Evolutionary conservation across 2,797 vertebrate genomes (phyloP), one percentile per base, ranked within the genome.

Genomic region (Novumbra hubbsi): DNA sequence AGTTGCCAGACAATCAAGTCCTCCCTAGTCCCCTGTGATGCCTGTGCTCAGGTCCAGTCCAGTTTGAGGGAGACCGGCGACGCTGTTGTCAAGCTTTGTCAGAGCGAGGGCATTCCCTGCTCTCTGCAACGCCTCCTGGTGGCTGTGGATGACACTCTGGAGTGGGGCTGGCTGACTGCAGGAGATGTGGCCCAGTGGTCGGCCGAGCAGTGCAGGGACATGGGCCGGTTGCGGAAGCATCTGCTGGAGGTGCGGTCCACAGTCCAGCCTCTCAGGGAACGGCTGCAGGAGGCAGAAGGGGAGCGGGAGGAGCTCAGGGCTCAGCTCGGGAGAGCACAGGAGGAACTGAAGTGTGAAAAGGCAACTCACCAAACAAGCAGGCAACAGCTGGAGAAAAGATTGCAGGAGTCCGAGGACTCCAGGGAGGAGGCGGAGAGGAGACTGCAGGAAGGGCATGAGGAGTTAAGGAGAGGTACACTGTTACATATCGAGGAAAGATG

Each of bases 41-140:
- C 89, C 0, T 99, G 97, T 15, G 76, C 87, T 72, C 83, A 86
- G 0, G 84, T 94, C 17, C 97, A 97, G 82, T 85, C 84, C 12
- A 80, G 89, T 81, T 86, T 98, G 73, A 86, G 24, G 19, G 88
- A 93, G 76, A 95, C 95, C 0, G 94, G 95, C 75, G 88, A 86
- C 14, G 87, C 89, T 74, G 80, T 98, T 70, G 83, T 93, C 34
- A 78, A 88, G 67, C 81, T 99, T 78, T 96, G 96, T 80, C 90
- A 79, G 85, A 92, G 88, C 64, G 95, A 98, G 84, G 96, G 96
- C 72, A 89, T 99, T 82, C 95, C 96, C 48, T 99, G 95, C 0
- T 94, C 96, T 30, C 91, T 98, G 55, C 86, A 92, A 89, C 92
- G 81, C 24, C 94, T 97, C 73, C 87, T 93, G 73, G 90, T 78